These are phyloP conservation scores for Galeopterus variegatus DNA, from an alignment of 2,113 vertebrate genomes.

Conservation along the genomic window DNA sequence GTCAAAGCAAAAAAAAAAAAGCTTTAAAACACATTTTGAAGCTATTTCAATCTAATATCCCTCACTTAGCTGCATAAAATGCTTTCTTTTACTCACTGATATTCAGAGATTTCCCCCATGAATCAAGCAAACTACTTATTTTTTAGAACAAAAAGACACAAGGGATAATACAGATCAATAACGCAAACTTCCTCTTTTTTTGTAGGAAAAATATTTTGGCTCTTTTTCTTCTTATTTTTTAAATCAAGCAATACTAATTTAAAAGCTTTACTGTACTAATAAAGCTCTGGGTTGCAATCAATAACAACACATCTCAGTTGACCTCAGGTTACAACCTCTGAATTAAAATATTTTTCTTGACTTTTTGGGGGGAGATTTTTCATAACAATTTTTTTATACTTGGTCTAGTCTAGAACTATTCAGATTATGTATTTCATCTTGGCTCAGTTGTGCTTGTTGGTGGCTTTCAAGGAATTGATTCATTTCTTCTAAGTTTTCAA, in stretches of 20 bases:
- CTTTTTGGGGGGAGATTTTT: background rate
- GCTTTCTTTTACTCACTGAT: background rate
- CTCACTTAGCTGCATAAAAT: background rate
- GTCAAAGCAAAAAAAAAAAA: background rate
- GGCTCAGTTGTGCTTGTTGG: background rate
- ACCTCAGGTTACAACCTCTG: background rate
- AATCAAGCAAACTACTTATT: background rate
- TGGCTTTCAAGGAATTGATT: background rate
- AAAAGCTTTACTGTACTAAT: background rate
- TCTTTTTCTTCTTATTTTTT: background rate
- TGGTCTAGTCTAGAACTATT: background rate
- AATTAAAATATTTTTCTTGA: background rate
- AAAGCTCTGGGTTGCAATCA: background rate
- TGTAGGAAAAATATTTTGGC: background rate
- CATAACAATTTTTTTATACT: background rate
- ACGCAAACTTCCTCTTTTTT: background rate
- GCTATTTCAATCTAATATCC: background rate
- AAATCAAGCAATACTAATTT: background rate
- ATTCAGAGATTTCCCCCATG: background rate
- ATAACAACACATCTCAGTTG: background rate
- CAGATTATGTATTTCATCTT: background rate
- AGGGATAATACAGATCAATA: background rate
- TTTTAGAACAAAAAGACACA: background rate
- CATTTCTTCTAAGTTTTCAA: background rate
- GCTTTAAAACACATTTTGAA: background rate